phyloP scores from a whole-genome alignment of 2,113 vertebrate species.

The Oreochromis aureus region DNA sequence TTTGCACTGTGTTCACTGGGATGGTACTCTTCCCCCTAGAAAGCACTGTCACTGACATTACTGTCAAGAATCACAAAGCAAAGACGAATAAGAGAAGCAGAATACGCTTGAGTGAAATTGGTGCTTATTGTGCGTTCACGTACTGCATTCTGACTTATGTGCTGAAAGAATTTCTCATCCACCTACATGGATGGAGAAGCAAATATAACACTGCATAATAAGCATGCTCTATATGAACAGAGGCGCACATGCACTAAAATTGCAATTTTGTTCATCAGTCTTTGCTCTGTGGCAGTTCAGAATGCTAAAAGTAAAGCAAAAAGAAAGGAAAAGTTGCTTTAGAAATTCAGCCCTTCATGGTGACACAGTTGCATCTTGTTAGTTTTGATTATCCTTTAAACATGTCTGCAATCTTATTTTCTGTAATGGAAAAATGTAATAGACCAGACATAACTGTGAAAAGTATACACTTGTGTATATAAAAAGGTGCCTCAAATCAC shows the following conservation, averaged over 20 bases:
- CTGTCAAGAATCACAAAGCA: neutral
- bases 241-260: neutral
- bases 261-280: neutral
- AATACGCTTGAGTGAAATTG: neutral
- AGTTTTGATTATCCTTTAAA: neutral
- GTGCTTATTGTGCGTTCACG: neutral
- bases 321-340: neutral
- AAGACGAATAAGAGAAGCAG: neutral
- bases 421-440: neutral
- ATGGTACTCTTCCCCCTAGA: slow-evolving; percentile 1
- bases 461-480: neutral
- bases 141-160: neutral
- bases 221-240: neutral
- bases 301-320: neutral
- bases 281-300: neutral
- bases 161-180: neutral
- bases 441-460: neutral
- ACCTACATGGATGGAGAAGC: neutral
- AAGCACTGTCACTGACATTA: neutral
- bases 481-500: neutral
- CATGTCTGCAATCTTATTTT: neutral
- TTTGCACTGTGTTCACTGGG: slow-evolving; percentile 27
- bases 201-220: neutral
- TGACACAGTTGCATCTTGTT: neutral
- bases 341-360: neutral